A percentile compares a stretch with the other conserved stretches of the same genome.
phyloP scores from a whole-genome alignment of 2,888 invertebrate species.

The Morpho deidamia region DNA sequence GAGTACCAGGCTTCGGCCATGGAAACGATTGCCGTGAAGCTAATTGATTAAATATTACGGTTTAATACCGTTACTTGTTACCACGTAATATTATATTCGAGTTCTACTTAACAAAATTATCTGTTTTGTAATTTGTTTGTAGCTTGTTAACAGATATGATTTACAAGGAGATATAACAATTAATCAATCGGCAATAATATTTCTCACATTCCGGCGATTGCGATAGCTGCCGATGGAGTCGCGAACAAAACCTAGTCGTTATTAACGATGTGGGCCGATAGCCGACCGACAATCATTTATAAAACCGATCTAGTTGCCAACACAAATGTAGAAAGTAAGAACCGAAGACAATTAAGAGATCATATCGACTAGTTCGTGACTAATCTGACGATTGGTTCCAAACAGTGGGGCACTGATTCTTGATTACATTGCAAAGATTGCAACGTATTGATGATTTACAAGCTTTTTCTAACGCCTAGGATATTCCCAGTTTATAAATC shows the following conservation, averaged over 20 bases:
- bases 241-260: constrained; percentile 10
- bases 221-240: constrained; percentile 6
- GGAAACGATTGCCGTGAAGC: no score
- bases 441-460: no score
- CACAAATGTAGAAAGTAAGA: constrained; percentile 16
- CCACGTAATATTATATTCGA: no score
- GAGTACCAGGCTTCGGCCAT: no score
- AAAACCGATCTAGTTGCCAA: constrained; percentile 11
- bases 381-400: constrained; percentile 20
- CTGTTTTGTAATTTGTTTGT: no score
- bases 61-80: no score
- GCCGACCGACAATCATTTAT: constrained; percentile 12
- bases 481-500: no score
- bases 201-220: constrained; percentile 4
- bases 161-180: background rate
- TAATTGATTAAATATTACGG: no score
- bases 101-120: no score
- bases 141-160: no score
- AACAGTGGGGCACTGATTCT: background rate
- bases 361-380: constrained; percentile 36
- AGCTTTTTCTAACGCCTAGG: no score
- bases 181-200: background rate
- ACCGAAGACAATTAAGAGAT: constrained; percentile 28
- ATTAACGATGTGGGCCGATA: constrained; percentile 12
- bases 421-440: no score